Evolutionary conservation across 2,888 invertebrate species (phyloP).

Genomic region (Thymelicus sylvestris): DNA sequence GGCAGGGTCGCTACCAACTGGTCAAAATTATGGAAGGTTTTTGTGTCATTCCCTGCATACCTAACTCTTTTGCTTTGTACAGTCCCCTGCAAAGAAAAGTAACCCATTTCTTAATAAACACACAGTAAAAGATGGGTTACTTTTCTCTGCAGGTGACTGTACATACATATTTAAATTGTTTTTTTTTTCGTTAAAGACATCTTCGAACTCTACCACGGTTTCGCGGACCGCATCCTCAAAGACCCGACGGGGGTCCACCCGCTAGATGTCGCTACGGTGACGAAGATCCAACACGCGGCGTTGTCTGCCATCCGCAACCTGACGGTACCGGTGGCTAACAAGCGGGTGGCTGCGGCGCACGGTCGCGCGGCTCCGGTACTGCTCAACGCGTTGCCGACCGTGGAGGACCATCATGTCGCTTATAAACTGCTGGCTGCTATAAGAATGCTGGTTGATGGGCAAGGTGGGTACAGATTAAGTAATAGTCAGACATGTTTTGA

Average conservation of each 20-base stretch:
- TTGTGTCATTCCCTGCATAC: no score
- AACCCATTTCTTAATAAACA: no score
- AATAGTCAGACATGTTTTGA: no score
- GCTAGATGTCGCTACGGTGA: conserved; percentile 52
- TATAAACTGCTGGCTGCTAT: conserved; percentile 94
- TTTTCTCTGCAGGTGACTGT: no score
- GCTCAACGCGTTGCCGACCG: conserved; percentile 88
- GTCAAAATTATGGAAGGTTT: no score
- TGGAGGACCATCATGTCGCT: conserved; percentile 91
- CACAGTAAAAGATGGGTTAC: no score
- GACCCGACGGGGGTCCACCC: conserved; percentile 50
- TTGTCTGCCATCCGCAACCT: conserved; percentile 92
- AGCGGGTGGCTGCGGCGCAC: conserved; percentile 88
- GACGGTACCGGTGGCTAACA: conserved; percentile 90
- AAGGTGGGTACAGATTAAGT: conserved; percentile 77
- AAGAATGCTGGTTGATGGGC: conserved; percentile 94
- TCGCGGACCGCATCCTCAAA: conserved; percentile 49
- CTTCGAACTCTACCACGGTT: conserved; percentile 64
- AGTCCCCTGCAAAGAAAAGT: no score
- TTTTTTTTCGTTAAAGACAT: conserved; percentile 56
- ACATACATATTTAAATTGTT: no score
- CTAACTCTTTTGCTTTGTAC: no score
- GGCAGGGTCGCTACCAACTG: no score
- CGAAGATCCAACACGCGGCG: conserved; percentile 88
- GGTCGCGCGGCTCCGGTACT: conserved; percentile 83